Evolutionary conservation across 2,888 invertebrate species (phyloP), one percentile per base, ranked within the genome.

Genomic region (Muscina levida): DNA sequence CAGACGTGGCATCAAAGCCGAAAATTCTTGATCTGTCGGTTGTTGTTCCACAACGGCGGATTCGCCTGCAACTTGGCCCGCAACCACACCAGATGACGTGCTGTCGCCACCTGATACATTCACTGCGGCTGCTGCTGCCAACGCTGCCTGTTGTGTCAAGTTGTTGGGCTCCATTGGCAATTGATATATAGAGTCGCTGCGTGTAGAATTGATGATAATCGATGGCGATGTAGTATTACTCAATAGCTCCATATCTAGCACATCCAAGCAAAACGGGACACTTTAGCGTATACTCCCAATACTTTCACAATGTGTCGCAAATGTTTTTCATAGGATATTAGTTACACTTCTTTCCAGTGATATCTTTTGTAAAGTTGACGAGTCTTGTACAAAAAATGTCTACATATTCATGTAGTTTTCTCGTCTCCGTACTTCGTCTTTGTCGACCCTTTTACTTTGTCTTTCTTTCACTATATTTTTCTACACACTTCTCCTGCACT

Each of bases 161-260:
- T 77, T 81, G 59, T 72, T 74, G 19, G 74, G 51, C 62, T 81
- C 77, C 68, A 74, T 72, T 10, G 31, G 24, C 31, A 31, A 48
- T 74, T 46, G 72, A 53, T 17, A 77, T 46, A 56, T 48, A 19
- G n/a, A 39, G n/a, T 37, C 71, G 73, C n/a, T 65, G 37, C 15
- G 13, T 42, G 46, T 11, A 13, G 44, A 44, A 11, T n/a, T 46
- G 31, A 8, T 11, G 37, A 56, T 77, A 10, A 72, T 72, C 39
- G 77, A 48, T 26, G 77, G 77, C 26, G 77, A 72, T 1, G 67
- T 26, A 19, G 77, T 77, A 42, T 48, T 67, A 39, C 66, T 77
- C 37, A 77, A 72, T 51, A 79, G 24, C 46, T 79, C 78, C 78
- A 79, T 79, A 10, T 68, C 67, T 62, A 79, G 65, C 26, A 79